Evolutionary conservation across 1,140 invertebrate species (phyloP).

Genomic region (Caenorhabditis remanei): DNA sequence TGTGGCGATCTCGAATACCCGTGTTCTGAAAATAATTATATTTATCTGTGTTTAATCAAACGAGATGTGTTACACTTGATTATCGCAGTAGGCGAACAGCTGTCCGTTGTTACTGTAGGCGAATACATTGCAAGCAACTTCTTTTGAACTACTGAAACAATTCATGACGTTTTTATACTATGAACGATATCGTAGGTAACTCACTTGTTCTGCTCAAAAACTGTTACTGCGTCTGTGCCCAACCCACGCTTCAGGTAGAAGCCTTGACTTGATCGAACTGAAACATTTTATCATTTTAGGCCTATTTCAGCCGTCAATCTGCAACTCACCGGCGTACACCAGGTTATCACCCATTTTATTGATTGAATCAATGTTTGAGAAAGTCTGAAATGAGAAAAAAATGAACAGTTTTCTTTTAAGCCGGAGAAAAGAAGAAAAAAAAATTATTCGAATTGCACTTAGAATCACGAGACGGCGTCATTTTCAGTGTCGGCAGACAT

Average conservation of each 20-base stretch:
- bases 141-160: constrained; percentile 61
- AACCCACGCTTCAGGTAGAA: constrained; percentile 61
- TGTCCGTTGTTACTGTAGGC: constrained; percentile 66
- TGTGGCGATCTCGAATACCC: constrained; percentile 62
- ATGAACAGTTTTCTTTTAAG: not conserved
- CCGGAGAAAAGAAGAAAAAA: not conserved
- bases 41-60: not conserved
- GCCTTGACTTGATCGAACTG: constrained; percentile 65
- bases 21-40: constrained; percentile 61
- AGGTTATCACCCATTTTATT: constrained; percentile 66
- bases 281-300: constrained; percentile 43
- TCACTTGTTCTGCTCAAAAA: constrained; percentile 64
- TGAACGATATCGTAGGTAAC: not conserved
- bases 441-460: not conserved
- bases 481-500: not conserved
- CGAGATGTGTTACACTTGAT: constrained; percentile 39
- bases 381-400: constrained; percentile 4
- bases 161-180: not conserved
- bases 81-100: constrained; percentile 65
- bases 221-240: constrained; percentile 30
- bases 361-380: constrained; percentile 34
- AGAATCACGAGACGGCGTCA: constrained; percentile 3
- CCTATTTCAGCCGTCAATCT: not conserved
- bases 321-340: constrained; percentile 60
- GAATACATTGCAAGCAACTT: constrained; percentile 62